Percentiles rank a stretch among this genome's conserved stretches.
phyloP scores from a whole-genome alignment of 2,888 invertebrate genomes.

The Tenthredo notha region DNA sequence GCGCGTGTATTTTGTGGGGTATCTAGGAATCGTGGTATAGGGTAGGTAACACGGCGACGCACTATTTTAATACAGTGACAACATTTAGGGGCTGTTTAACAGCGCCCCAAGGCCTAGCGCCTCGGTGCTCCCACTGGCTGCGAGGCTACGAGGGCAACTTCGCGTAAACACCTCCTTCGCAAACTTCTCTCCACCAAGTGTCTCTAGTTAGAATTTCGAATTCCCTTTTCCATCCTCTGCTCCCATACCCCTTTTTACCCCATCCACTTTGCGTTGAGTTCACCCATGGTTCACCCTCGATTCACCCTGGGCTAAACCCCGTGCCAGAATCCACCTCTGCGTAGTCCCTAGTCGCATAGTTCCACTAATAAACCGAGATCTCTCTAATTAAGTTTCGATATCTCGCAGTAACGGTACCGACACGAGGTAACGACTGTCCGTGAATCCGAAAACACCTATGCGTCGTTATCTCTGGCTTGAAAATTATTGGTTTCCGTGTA shows the following conservation, averaged over 20 bases:
- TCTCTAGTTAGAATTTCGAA: conserved; percentile 68
- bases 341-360: conserved; percentile 51
- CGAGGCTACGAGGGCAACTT: conserved; percentile 60
- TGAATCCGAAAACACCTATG: conserved; percentile 44
- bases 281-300: conserved; percentile 57
- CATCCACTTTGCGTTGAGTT: conserved; percentile 34
- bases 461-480: conserved; percentile 7
- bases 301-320: conserved; percentile 13
- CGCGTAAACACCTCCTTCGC: conserved; percentile 68
- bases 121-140: conserved; percentile 56
- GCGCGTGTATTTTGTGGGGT: background rate
- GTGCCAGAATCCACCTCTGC: conserved; percentile 35
- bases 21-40: background rate
- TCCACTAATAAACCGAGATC: conserved; percentile 56
- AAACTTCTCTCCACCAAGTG: conserved; percentile 66
- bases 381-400: conserved; percentile 55
- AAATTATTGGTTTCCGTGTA: conserved; percentile 20
- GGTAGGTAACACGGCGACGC: conserved; percentile 42
- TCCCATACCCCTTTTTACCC: conserved; percentile 52
- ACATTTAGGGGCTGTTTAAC: conserved; percentile 67
- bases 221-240: conserved; percentile 60
- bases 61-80: conserved; percentile 67
- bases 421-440: conserved; percentile 29
- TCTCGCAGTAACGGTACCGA: conserved; percentile 35
- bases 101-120: conserved; percentile 63